Base-by-base conservation (phyloP, 2,888 invertebrate species). In the Mamestra brassicae region DNA sequence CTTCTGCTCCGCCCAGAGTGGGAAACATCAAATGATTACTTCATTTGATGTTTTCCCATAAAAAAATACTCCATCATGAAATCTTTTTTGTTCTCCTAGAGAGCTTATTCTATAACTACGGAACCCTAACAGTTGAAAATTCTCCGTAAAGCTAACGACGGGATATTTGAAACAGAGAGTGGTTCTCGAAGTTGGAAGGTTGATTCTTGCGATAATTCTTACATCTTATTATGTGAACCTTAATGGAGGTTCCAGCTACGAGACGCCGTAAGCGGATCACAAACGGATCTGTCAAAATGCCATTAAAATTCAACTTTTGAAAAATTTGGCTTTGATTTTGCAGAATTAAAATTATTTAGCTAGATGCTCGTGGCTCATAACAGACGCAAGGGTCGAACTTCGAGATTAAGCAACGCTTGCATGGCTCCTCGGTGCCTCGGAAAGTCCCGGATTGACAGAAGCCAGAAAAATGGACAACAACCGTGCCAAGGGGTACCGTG, bases 211-310 rank as follows among this genome's bases (percentile, higher is more conserved):
- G 71, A 55, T 71, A 69, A 84, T 73, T 75, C 74, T 42, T 68
- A 58, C 70, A 83, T 85, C 68, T 67, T 85, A 71, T 74, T 74
- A 83, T 63, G 68, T 80, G 63, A 45, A 58, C 67, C 38, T 47
- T 83, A 83, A 85, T 85, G 86, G 86, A 72, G 11, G 70, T 26
- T 8, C 36, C 11, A 54, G 61, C 50, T 54, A 74, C 74, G 63
- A 68, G 69, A 72, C 52, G 26, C 54, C 8, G 17, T 79, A 79
- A 81, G 63, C 66, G 54, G 82, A 81, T 74, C 61, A 70, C 13
- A 66, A 74, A 72, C 7, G 69, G 58, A 74, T 72, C 70, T 82
- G 72, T 74, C 77, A 65, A 80, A 76, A 66, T 69, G 13, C 66
- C 71, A 78, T 79, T 75, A 77, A 52, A 7, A 70, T 42, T 65